Base-by-base conservation (phyloP, 2,797 vertebrate species). In the Anguilla obscura region DNA sequence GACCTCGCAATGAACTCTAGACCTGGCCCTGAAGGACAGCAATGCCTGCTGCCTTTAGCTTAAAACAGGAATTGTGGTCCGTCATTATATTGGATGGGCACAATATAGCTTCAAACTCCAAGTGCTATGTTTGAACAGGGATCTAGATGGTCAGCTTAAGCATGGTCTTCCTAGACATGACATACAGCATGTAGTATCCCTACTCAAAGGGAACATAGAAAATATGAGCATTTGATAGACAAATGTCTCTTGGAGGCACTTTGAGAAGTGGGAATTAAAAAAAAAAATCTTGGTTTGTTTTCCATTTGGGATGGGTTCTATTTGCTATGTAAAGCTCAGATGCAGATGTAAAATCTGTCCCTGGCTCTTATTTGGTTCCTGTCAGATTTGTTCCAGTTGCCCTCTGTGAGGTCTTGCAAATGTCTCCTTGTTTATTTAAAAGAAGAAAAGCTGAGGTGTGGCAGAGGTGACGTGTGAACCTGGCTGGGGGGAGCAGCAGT, bases 271-370 rank as follows among this genome's bases (percentile, higher is more conserved):
- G 27, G 24, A 8, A 33, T 24, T 36, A 6, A n/a, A 50, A 82
- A 14, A 33, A 8, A 10, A 45, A 18, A 8, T 80, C 30, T 40
- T 21, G 40, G 40, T 80, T 50, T 82, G 79, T 82, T 82, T 82
- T 50, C 45, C 24, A 50, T 82, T 50, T n/a, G 79, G 79, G 79
- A 48, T 82, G 79, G 40, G 40, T 14, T 21, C 79, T 7, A 82
- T 82, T 82, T 82, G 79, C 79, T 24, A 50, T 82, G 79, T 82
- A 82, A 82, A 82, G 8, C 79, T 50, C 79, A 48, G 45, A 82
- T 48, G 40, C 79, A 24, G 79, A 48, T 50, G 79, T 21, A 82
- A 24, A 50, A 82, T 82, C 74, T 40, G 1, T 74, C 21, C 1
- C 76, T 24, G 1, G 21, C 79, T 50, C 79, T 82, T 21, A 76